These are phyloP conservation scores for Pardosa pseudoannulata DNA, from an alignment of 2,888 invertebrate species.

Conservation along the genomic window DNA sequence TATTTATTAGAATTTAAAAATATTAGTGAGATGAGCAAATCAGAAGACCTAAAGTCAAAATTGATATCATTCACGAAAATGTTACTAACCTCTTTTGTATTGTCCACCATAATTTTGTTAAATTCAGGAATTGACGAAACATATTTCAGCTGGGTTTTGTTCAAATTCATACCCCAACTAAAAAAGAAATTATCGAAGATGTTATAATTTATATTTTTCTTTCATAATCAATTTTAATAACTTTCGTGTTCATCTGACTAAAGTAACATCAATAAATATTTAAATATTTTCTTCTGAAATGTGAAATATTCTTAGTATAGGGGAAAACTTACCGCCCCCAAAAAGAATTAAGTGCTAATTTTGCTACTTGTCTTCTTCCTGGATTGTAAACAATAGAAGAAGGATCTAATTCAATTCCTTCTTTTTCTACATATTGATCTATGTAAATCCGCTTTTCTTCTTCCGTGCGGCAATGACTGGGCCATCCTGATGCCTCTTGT, in stretches of 20 bases:
- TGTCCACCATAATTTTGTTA: slow-evolving; percentile 18
- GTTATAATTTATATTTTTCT: too few relatives aligned
- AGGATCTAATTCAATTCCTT: background rate
- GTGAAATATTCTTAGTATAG: background rate
- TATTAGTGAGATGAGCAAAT: too few relatives aligned
- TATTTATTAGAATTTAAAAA: too few relatives aligned
- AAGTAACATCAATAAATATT: background rate
- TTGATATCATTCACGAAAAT: background rate
- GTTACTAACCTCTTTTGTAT: slow-evolving; percentile 21
- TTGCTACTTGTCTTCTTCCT: background rate
- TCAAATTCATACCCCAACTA: slow-evolving; percentile 26
- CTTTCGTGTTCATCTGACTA: too few relatives aligned
- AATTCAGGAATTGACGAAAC: background rate
- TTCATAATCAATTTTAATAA: too few relatives aligned
- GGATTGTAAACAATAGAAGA: background rate
- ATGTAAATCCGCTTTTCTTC: background rate
- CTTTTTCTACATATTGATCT: background rate
- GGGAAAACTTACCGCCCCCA: slow-evolving; percentile 13
- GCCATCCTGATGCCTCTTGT: background rate
- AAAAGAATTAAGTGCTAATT: slow-evolving; percentile 22
- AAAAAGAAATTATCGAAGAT: background rate
- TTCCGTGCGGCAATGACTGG: background rate
- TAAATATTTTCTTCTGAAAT: too few relatives aligned
- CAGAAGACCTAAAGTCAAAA: too few relatives aligned
- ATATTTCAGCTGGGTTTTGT: slow-evolving; percentile 15